Evolutionary conservation across 2,797 vertebrate species (phyloP), one percentile per base, ranked within the genome.

Genomic region (Percopsis omiscomaycus): DNA sequence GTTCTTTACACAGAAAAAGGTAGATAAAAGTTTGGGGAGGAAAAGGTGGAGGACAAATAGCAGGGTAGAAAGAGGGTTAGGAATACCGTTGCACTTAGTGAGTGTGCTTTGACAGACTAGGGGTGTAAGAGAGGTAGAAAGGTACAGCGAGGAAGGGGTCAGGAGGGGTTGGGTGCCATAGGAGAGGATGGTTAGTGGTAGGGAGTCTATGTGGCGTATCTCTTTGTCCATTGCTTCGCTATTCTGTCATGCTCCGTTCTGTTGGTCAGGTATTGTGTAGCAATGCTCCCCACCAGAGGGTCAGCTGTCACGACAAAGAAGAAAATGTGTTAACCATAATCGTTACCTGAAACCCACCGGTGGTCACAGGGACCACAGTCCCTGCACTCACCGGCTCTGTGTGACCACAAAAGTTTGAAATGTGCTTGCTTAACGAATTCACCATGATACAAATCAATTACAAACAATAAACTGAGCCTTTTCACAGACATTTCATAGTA

Each of bases 191-290:
- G 58, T 16, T 13, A 1, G 16, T 1, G 27, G 57, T 50, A 9
- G 55, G 58, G 66, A 22, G 70, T 80, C 92, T 96, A 98, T 94
- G 96, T 98, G 83, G 96, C 95, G 0, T 98, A 98, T 95, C 96
- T 94, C 92, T 98, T 98, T 87, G 96, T 98, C 96, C 96, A 98
- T 82, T 98, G 96, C 91, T 96, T 95, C 92, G 96, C 96, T 95
- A 96, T 98, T 91, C 96, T 94, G 95, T 98, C 96, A 83, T 98
- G 96, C 88, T 98, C 96, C 79, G 94, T 95, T 95, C 96, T 98
- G 96, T 98, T 98, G 93, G 96, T 98, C 95, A 96, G 94, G 68
- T 98, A 98, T 89, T 98, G 96, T 88, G 96, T 98, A 88, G 96
- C 96, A 88, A 98, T 98, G 82, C 96, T 98, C 87, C 96, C 96